These are phyloP conservation scores for Chaetorhynchus papuensis DNA, from an alignment of 2,113 vertebrate genomes.

Conservation along the genomic window DNA sequence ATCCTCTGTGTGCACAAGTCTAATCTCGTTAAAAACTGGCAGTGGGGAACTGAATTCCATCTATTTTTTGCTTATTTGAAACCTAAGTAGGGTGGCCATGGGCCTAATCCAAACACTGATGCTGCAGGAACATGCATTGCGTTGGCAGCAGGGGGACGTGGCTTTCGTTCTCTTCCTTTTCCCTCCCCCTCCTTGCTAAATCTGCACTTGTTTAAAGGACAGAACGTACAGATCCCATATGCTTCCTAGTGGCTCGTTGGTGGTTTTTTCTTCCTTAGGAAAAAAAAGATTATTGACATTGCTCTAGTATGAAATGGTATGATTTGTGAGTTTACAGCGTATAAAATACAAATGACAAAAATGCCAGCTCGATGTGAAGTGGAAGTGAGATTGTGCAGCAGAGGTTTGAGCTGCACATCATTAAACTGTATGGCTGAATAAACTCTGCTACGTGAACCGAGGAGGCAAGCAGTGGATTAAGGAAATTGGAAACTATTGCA, in stretches of 20 bases:
- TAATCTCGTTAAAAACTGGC: not conserved
- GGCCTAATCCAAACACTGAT: conserved; percentile 13
- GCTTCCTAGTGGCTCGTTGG: not conserved
- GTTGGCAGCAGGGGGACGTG: conserved; percentile 26
- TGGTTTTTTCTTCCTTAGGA: not conserved
- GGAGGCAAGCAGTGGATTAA: conserved; percentile 3
- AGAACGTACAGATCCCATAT: conserved; percentile 57
- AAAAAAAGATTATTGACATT: not conserved
- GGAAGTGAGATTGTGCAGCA: not conserved
- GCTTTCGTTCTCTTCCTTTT: conserved; percentile 22
- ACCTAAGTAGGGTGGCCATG: not conserved
- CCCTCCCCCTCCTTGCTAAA: conserved; percentile 62
- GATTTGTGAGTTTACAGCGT: not conserved
- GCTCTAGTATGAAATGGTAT: not conserved
- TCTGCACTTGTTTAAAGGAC: conserved; percentile 63
- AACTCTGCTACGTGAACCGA: not conserved
- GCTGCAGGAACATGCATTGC: conserved; percentile 37
- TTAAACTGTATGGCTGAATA: not conserved
- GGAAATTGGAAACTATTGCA: not conserved
- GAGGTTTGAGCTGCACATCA: not conserved
- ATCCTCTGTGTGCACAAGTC: not conserved
- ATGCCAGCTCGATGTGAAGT: conserved; percentile 4
- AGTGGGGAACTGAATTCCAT: not conserved
- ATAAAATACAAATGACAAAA: not conserved
- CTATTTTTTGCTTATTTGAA: conserved; percentile 16